These are phyloP conservation scores for Elysia chlorotica DNA, from an alignment of 1,140 invertebrate species.

Conservation along the genomic window DNA sequence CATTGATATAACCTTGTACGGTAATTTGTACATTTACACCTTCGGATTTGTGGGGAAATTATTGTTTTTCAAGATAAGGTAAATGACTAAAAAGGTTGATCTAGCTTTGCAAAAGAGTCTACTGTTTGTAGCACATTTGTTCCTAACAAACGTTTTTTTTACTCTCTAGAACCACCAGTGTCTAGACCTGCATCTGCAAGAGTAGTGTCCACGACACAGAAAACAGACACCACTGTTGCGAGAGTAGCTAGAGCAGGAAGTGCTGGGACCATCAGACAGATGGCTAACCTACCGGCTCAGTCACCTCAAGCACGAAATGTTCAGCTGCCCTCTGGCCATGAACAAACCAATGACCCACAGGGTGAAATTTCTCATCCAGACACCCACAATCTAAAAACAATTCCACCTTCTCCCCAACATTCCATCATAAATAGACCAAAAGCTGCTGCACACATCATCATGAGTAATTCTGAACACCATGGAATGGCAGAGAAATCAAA, in stretches of 20 bases:
- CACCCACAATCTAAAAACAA: conserved; percentile 28
- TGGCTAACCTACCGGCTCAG: no score
- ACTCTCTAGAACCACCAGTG: neutral
- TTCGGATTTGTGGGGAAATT: no score
- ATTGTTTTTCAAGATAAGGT: no score
- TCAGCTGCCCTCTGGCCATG: neutral
- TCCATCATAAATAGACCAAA: conserved; percentile 44
- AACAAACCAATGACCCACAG: neutral
- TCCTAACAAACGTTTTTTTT: no score
- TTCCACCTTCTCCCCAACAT: conserved; percentile 5
- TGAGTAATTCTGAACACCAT: conserved; percentile 20
- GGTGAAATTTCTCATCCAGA: neutral
- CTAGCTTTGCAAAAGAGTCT: no score
- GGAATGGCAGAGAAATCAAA: no score
- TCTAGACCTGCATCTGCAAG: conserved; percentile 41
- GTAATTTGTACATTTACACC: no score
- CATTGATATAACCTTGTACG: no score
- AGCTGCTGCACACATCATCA: conserved; percentile 52
- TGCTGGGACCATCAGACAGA: conserved; percentile 33
- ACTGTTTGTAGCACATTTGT: no score
- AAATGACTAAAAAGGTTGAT: no score
- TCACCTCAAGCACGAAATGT: conserved; percentile 7
- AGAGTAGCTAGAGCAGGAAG: conserved; percentile 31
- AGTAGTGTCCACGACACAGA: conserved; percentile 7
- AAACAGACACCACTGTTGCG: conserved; percentile 6